Conservation (phyloP, 2,888 invertebrate genomes). For the Nephrocerus scutellatus region DNA sequence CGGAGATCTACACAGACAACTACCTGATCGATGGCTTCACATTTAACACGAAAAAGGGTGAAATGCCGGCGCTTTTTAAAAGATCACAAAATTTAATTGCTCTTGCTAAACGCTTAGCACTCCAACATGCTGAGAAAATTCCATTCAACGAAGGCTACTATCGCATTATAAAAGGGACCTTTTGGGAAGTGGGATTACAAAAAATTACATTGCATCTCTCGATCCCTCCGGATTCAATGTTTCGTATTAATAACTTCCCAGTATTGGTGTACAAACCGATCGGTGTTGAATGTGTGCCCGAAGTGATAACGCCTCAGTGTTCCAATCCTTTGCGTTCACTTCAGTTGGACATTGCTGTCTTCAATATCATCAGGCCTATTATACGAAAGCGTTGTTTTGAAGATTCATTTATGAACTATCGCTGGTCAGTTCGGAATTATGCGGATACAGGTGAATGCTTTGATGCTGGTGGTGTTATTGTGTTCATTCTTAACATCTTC, state of each 20-base stretch:
- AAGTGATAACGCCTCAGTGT: constrained; percentile 21
- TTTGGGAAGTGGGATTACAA: constrained; percentile 21
- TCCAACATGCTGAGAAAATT: constrained; percentile 21
- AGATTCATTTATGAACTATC: constrained; percentile 13
- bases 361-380: constrained; percentile 23
- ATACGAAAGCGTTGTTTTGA: constrained; percentile 19
- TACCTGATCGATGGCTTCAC: constrained; percentile 23
- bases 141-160: constrained; percentile 26
- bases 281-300: constrained; percentile 13
- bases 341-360: constrained; percentile 25
- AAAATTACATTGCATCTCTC: constrained; percentile 15
- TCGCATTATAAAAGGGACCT: constrained; percentile 15
- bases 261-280: constrained; percentile 11
- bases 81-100: constrained; percentile 15
- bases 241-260: constrained; percentile 9
- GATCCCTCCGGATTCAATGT: constrained; percentile 1
- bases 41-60: constrained; percentile 5
- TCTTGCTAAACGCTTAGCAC: constrained; percentile 10
- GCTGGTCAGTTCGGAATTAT: constrained; percentile 24
- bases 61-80: constrained; percentile 5
- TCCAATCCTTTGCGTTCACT: constrained; percentile 21
- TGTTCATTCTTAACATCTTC: neutral
- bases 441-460: constrained; percentile 16
- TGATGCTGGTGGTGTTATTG: neutral
- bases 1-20: constrained; percentile 21